These are phyloP conservation scores for Alviniconcha marisindica DNA, from an alignment of 1,140 invertebrate species.

Conservation along the genomic window DNA sequence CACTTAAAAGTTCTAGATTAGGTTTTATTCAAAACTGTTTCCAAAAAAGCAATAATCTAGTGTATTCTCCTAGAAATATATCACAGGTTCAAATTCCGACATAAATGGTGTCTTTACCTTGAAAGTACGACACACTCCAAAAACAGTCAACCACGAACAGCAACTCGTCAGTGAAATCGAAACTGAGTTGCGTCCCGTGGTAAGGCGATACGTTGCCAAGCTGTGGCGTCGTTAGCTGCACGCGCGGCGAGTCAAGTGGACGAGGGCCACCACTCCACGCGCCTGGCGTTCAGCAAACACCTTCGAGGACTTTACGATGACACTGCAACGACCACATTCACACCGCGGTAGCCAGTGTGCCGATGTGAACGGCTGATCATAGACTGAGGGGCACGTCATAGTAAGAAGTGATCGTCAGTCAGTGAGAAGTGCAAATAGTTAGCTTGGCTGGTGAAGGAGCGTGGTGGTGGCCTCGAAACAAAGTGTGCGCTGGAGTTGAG, in stretches of 20 bases:
- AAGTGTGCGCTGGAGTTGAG: neutral
- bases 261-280: constrained; percentile 1
- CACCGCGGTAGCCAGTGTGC: neutral
- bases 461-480: neutral
- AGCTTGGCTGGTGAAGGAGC: too few relatives aligned
- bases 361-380: neutral
- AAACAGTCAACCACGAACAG: too few relatives aligned
- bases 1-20: too few relatives aligned
- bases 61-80: too few relatives aligned
- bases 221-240: constrained; percentile 2
- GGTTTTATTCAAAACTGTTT: too few relatives aligned
- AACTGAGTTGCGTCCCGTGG: constrained; percentile 17
- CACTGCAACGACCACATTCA: neutral
- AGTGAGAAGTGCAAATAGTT: too few relatives aligned
- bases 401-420: too few relatives aligned
- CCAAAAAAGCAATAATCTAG: too few relatives aligned
- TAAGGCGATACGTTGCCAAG: constrained; percentile 11
- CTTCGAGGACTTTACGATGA: constrained; percentile 8
- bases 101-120: too few relatives aligned
- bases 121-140: too few relatives aligned
- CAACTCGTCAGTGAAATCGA: neutral
- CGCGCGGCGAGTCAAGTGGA: neutral
- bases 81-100: too few relatives aligned
- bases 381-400: too few relatives aligned
- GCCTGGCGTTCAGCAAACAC: neutral